These are phyloP conservation scores for Heliconius aoede DNA, from an alignment of 2,888 invertebrate genomes.

Conservation along the genomic window DNA sequence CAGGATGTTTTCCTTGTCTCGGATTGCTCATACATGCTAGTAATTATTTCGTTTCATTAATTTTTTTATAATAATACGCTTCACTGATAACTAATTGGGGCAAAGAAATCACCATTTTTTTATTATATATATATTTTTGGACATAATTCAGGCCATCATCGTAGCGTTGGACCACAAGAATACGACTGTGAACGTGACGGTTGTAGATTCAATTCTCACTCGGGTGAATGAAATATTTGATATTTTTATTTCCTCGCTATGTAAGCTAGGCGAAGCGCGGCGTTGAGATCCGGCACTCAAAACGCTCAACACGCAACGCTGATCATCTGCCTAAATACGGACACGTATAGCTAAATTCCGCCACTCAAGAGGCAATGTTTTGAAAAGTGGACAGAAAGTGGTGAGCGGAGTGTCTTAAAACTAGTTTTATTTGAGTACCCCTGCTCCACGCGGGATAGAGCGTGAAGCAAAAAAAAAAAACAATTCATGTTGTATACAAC, in stretches of 20 bases:
- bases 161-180: not conserved
- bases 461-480: not conserved
- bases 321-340: no score
- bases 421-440: not conserved
- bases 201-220: not conserved
- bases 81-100: not conserved
- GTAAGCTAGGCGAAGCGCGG: not conserved
- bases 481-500: not conserved
- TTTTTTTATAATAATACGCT: not conserved
- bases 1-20: not conserved
- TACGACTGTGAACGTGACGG: not conserved
- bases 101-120: no score
- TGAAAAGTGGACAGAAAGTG: no score
- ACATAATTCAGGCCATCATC: not conserved
- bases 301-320: not conserved
- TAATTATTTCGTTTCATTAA: conserved; percentile 2
- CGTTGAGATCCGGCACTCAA: not conserved
- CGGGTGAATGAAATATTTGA: not conserved
- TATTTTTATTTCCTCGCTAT: not conserved
- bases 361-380: no score
- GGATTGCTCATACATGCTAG: not conserved
- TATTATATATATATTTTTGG: no score
- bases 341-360: no score
- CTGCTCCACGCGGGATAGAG: not conserved
- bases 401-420: not conserved